Base-by-base conservation (phyloP, 2,113 vertebrate genomes). In the Aegypius monachus region DNA sequence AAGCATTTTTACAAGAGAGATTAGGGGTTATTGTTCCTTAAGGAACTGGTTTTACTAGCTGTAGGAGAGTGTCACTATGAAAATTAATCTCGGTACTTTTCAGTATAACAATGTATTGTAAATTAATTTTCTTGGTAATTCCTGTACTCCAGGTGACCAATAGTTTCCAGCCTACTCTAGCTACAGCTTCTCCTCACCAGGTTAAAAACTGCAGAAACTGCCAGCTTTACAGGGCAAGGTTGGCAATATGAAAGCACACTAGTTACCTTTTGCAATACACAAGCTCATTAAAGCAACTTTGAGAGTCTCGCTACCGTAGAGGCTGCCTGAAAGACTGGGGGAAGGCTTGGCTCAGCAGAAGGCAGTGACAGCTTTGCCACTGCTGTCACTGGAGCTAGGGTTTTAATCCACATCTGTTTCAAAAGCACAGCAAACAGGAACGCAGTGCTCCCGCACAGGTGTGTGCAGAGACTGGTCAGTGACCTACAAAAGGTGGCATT, bases 81-180 rank as follows among this genome's bases (percentile, higher is more conserved):
- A 93, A 93, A 96, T 79, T 45, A 70, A 96, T 94, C 77, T 83
- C 50, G 29, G 43, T 75, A 82, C 42, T 81, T 96, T 92, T 80
- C 72, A 79, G 13, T 59, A 50, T 34, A 92, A 74, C 38, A 42
- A 11, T 38, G 58, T 31, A 5, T 90, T 89, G 95, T 47, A 68
- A 95, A 96, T 82, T 62, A 73, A 77, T 95, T 93, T 93, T 80
- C 58, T 56, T 42, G 7, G 66, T 25, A 91, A 85, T 62, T 89
- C 74, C 62, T 59, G 52, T 32, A 77, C 78, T 29, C 50, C 34
- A 36, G 27, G 68, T 79, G 86, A 84, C 31, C 38, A 87, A 52
- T 1, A 80, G 13, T 14, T 48, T 11, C 32, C 78, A 86, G 53
- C 32, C n/a, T 42, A 9, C 25, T 58, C 32, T 12, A 79, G 56